Conservation (phyloP, 2,888 invertebrate genomes). For the Polydesmus complanatus region DNA sequence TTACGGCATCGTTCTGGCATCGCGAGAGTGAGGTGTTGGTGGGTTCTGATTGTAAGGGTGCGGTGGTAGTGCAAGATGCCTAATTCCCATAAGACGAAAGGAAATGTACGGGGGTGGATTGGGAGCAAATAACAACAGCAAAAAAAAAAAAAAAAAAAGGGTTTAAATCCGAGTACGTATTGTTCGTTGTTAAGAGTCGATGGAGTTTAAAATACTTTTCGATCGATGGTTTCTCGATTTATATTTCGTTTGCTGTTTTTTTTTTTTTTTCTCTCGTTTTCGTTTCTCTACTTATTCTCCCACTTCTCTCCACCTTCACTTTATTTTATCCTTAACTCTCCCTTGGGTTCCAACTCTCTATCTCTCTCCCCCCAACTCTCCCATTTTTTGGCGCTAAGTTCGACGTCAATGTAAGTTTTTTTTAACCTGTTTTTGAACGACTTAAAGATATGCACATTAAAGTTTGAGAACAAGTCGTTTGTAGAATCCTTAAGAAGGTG, state of each 20-base stretch:
- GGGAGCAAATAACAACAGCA: no score
- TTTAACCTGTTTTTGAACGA: neutral
- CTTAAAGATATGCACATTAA: neutral
- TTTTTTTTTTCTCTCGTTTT: neutral
- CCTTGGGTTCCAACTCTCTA: neutral
- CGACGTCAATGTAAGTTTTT: neutral
- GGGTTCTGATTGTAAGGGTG: neutral
- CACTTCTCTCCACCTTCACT: neutral
- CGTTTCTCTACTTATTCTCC: neutral
- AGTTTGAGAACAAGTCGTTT: neutral
- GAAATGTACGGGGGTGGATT: no score
- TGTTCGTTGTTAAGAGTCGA: neutral
- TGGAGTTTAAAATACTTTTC: neutral
- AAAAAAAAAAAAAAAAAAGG: no score
- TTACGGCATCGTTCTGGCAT: no score
- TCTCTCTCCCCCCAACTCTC: neutral
- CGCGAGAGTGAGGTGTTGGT: no score
- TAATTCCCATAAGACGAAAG: no score
- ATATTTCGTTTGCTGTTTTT: neutral
- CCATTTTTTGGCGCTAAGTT: neutral
- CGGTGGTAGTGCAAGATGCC: no score
- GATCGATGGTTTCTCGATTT: neutral
- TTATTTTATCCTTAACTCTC: neutral
- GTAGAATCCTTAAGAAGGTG: neutral
- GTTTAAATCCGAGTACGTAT: neutral